Evolutionary conservation across 92 coral and sea anemone genomes (phyloP), one percentile per base, ranked within the genome.

Genomic region (Porites lobata): DNA sequence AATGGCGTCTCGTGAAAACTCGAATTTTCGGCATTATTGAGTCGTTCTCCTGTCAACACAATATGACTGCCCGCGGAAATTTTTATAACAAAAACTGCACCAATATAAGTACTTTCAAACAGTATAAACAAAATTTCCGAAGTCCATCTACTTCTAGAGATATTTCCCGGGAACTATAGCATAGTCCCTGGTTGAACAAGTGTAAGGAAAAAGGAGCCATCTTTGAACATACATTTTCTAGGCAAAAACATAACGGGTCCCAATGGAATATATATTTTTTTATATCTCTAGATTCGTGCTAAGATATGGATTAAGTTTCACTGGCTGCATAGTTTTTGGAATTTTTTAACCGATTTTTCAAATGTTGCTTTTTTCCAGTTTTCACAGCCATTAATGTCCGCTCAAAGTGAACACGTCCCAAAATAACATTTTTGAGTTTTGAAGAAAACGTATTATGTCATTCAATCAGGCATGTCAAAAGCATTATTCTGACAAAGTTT

Each of bases 161-260:
- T 26, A 69, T 69, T 18, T 17, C 75, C 75, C 75, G 75, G 75
- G 51, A 69, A 69, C 26, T 9, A 17, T 21, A 69, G n/a, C 18
- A 26, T 38, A 65, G 69, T 65, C 10, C 9, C 69, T n/a, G 29
- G 5, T 21, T 65, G 10, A n/a, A 65, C 9, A 26, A 65, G 75
- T 47, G 51, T 17, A n/a, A 43, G 78, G 29, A 17, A 43, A 50
- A 73, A 73, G 78, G 61, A 50, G 78, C 78, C 61, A 50, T 73
- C 59, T 72, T 72, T 38, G 50, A 73, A 73, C 61, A 73, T 73
- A 73, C 21, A n/a, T 73, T 73, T 73, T 32, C 26, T 50, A 73
- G 61, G 4, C 61, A 26, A 70, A 26, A 70, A 70, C 75, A 26
- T 26, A 22, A 29, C 19, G 1, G 75, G 19, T 70, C 75, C 53